phyloP scores from a whole-genome alignment of 1,140 invertebrate species.

The Drosophila paulistorum region DNA sequence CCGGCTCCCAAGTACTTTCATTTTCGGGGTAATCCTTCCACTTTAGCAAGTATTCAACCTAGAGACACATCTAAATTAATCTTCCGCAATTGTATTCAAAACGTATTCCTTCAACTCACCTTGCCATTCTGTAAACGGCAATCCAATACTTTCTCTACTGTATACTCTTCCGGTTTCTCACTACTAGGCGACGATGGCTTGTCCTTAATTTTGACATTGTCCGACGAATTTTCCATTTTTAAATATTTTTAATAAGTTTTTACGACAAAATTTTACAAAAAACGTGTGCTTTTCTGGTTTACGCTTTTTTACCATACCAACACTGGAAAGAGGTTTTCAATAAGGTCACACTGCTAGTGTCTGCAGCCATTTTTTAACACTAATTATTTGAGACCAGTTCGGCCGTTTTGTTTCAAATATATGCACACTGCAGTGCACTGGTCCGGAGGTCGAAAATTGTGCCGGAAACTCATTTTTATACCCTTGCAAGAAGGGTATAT shows the following conservation, averaged over 20 bases:
- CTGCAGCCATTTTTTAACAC: no score
- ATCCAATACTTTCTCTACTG: background rate
- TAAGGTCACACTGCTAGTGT: no score
- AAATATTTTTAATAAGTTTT: background rate
- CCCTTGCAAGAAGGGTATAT: no score
- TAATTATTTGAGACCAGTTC: no score
- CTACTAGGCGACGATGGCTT: background rate
- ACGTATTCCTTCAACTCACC: background rate
- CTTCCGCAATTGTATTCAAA: no score
- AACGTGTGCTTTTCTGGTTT: background rate
- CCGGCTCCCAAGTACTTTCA: conserved; percentile 2
- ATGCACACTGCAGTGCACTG: no score
- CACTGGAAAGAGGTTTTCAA: background rate
- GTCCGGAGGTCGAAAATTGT: no score
- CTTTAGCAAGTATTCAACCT: background rate
- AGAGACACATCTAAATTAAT: no score
- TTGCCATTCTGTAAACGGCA: background rate
- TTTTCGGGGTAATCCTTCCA: background rate
- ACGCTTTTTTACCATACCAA: background rate
- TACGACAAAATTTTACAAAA: background rate
- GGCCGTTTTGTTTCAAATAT: no score
- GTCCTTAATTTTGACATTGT: background rate
- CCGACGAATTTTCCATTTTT: background rate
- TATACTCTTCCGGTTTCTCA: background rate
- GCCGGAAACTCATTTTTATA: no score